Conservation (phyloP, 1,140 invertebrate species). For the Conopomorpha cramerella region DNA sequence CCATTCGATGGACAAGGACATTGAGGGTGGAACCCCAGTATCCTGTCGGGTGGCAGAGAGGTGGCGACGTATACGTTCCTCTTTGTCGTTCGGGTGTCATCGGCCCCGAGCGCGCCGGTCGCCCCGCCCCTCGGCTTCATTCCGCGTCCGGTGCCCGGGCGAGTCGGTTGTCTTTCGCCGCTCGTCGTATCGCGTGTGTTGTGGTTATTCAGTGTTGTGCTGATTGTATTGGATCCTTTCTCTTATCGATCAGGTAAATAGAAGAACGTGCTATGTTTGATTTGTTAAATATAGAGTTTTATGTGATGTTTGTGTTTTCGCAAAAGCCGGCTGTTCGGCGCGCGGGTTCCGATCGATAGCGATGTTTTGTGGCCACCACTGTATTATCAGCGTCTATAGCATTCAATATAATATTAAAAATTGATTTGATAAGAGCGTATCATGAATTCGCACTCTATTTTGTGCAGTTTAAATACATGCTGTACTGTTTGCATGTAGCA, state of each 20-base stretch:
- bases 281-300: constrained; percentile 7
- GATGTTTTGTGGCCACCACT: constrained; percentile 37
- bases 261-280: too few species aligned
- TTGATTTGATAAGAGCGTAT: too few species aligned
- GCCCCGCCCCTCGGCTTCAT: too few species aligned
- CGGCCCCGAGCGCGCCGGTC: too few species aligned
- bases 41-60: too few species aligned
- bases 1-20: too few species aligned
- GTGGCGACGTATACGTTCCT: constrained; percentile 14
- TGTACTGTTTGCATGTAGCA: too few species aligned
- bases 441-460: too few species aligned
- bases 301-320: constrained; percentile 20
- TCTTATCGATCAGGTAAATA: constrained; percentile 36
- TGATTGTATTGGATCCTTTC: constrained; percentile 25
- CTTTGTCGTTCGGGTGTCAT: constrained; percentile 27
- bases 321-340: too few species aligned
- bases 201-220: constrained; percentile 42
- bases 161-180: constrained; percentile 41
- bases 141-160: constrained; percentile 35
- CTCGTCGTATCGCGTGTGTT: constrained; percentile 49
- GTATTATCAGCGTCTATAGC: constrained; percentile 14
- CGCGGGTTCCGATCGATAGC: constrained; percentile 58
- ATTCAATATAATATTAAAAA: too few species aligned
- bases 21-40: too few species aligned
- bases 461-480: too few species aligned